A percentile compares a stretch with the other conserved stretches of the same genome.
phyloP scores from a whole-genome alignment of 2,797 vertebrate genomes.

The Gallinago stenura region DNA sequence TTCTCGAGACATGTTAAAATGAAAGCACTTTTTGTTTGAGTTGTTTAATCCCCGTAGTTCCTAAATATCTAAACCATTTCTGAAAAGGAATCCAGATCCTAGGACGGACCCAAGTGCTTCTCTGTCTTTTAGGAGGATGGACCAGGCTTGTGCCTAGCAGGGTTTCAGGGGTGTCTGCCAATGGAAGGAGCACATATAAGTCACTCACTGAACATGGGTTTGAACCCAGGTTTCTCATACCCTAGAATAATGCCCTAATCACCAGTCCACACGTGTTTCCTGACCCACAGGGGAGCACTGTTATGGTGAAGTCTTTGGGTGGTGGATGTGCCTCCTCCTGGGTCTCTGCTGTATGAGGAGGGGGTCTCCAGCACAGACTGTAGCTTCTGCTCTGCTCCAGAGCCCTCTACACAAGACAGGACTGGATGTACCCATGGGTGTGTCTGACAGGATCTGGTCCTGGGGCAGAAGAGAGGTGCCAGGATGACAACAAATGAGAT shows the following conservation, averaged over 20 bases:
- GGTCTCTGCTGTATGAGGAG: background rate
- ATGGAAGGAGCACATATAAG: background rate
- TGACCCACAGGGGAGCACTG: background rate
- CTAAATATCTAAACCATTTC: background rate
- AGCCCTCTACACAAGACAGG: background rate
- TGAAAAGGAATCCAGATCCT: background rate
- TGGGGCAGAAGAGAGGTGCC: background rate
- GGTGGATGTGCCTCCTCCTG: background rate
- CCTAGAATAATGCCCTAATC: background rate
- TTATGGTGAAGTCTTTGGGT: background rate
- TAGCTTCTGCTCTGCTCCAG: background rate
- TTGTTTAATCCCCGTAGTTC: background rate
- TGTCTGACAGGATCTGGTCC: background rate
- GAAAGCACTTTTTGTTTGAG: background rate
- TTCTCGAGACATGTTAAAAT: background rate
- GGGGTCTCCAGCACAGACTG: background rate
- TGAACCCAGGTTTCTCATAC: background rate
- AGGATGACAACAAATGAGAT: background rate
- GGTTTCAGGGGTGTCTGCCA: background rate
- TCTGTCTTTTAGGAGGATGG: background rate
- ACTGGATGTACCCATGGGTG: background rate
- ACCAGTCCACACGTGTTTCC: accelerated
- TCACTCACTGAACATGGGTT: background rate
- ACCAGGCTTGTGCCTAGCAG: background rate
- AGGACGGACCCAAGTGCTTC: background rate